A percentile compares a stretch with the other conserved stretches of the same genome.
Evolutionary conservation across 2,797 vertebrate species (phyloP).

Genomic region (Philypnodon macrostomus): DNA sequence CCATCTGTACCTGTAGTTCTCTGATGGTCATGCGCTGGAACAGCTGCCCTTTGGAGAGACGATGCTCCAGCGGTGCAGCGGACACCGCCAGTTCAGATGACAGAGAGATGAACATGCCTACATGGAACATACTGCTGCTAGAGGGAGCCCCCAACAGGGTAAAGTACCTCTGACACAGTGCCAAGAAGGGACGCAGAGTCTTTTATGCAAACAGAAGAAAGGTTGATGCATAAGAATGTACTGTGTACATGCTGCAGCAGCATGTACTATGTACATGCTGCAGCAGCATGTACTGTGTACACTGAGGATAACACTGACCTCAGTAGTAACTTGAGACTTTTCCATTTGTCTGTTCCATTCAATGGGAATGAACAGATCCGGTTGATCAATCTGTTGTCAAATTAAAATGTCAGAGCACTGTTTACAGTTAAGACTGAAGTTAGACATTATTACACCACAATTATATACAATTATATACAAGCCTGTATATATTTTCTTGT

Average conservation of each 20-base stretch:
- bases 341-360: constrained; percentile 74
- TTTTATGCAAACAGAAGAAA: constrained; percentile 30
- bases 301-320: constrained; percentile 58
- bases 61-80: constrained; percentile 73
- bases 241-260: constrained; percentile 7
- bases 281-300: background rate
- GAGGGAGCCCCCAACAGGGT: constrained; percentile 75
- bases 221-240: background rate
- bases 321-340: constrained; percentile 76
- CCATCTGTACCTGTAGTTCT: constrained; percentile 59
- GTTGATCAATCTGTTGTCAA: constrained; percentile 86
- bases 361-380: constrained; percentile 84
- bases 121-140: constrained; percentile 61
- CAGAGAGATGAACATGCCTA: constrained; percentile 74
- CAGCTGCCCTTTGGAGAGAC: constrained; percentile 70
- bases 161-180: constrained; percentile 65
- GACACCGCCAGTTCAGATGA: constrained; percentile 73
- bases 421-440: constrained; percentile 7
- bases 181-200: constrained; percentile 56
- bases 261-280: constrained; percentile 6
- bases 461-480: no score
- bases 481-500: constrained; percentile 67
- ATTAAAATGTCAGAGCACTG: constrained; percentile 17
- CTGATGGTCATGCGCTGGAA: constrained; percentile 80
- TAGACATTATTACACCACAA: no score